phyloP scores from a whole-genome alignment of 2,888 invertebrate genomes.

The Drosophila greeni region DNA sequence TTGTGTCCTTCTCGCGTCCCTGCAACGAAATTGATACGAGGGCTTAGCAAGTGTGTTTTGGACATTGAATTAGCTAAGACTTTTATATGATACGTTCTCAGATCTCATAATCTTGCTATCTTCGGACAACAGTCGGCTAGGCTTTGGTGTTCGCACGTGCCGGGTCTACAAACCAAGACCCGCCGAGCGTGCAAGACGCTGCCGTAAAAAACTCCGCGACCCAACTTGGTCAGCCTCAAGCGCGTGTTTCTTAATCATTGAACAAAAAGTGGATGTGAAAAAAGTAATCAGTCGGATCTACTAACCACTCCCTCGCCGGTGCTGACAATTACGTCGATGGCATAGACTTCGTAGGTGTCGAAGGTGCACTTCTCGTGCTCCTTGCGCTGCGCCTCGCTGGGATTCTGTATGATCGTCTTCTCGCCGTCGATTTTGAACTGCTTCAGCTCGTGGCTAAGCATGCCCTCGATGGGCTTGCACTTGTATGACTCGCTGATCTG shows the following conservation, averaged over 20 bases:
- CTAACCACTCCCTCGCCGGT: conserved; percentile 95
- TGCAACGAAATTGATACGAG: conserved; percentile 68
- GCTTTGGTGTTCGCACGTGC: conserved; percentile 37
- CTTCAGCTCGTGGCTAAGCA: conserved; percentile 96
- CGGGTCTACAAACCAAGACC: conserved; percentile 33
- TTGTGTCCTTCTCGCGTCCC: conserved; percentile 94
- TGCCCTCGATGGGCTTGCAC: conserved; percentile 98
- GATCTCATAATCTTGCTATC: conserved; percentile 80
- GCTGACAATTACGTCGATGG: conserved; percentile 97
- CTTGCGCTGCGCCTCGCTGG: conserved; percentile 96
- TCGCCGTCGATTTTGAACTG: conserved; percentile 98
- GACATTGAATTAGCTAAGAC: background rate
- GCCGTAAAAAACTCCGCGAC: conserved; percentile 40
- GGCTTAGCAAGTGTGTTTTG: conserved; percentile 25
- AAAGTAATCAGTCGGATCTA: conserved; percentile 36
- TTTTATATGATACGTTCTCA: conserved; percentile 69
- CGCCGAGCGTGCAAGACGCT: conserved; percentile 46
- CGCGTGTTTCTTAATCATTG: conserved; percentile 77
- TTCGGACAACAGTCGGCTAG: conserved; percentile 61
- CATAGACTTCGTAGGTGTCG: conserved; percentile 98
- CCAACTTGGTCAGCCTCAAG: conserved; percentile 73
- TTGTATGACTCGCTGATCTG: conserved; percentile 95
- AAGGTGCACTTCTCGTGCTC: conserved; percentile 98
- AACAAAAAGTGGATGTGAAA: conserved; percentile 43
- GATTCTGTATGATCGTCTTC: conserved; percentile 98